Base-by-base conservation (phyloP, 2,888 invertebrate genomes). In the Seira sanloemensis region DNA sequence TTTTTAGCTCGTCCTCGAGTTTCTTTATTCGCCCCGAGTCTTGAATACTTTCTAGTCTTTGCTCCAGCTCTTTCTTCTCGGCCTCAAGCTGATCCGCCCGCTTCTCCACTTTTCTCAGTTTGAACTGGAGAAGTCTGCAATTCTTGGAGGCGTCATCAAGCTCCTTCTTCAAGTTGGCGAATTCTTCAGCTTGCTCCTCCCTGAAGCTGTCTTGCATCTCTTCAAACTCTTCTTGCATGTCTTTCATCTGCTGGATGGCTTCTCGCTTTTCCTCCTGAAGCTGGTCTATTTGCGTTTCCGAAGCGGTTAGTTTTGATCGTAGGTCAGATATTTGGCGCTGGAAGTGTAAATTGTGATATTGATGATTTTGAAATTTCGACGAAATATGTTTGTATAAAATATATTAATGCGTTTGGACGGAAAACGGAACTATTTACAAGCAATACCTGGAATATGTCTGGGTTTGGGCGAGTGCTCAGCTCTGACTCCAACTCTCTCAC, bases 201-300 rank as follows among this genome's bases (percentile, higher is more conserved):
- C 97, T 94, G 91, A 97, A 97, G 91, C 96, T 97, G 91, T 99
- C 99, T 91, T 99, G 98, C 95, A 99, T 95, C 92, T 99, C 99
- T 90, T 99, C 99, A 92, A 99, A 98, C 92, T 99, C 99, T 87
- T 97, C 96, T 91, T 98, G 98, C 90, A 99, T 93, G 90, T 98
- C 97, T 46, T 96, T 93, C 76, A 98, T 93, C 91, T 99, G 98
- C 89, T 96, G 96, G 91, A 97, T 97, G 92, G 98, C 96, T 88
- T 96, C 96, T 90, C 97, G 96, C 92, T 98, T 98, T 92, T 98
- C 98, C 90, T 98, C 98, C 95, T 97, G 97, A 65, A 98, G 92
- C 90, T 97, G 97, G 91, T 97, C 97, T 91, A 97, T 97, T 25
- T 98, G 93, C 9, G 95, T 95, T 91, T 99, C 98, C 0, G 98